Evolutionary conservation across 2,113 vertebrate species (phyloP), one percentile per base, ranked within the genome.

Genomic region (Progne subis): DNA sequence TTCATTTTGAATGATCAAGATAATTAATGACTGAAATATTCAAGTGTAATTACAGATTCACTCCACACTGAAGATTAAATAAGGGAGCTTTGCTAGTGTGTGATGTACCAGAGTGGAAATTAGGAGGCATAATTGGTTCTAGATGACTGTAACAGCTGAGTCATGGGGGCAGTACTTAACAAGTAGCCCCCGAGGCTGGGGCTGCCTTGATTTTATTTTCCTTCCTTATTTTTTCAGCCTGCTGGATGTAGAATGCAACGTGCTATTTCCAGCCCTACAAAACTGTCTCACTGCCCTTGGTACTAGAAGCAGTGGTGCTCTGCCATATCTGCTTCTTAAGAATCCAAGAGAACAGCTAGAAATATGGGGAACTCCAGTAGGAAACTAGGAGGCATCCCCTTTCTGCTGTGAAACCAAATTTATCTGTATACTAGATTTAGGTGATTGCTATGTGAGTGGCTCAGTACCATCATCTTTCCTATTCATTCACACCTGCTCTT

Each of bases 21-120:
- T 68, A 86, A 95, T 82, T 74, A 81, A 82, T 60, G 26, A 34
- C 52, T 39, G 24, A 68, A 77, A 74, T 56, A 86, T 43, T 89
- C 8, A 43, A 63, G n/a, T 11, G 4, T 68, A 23, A 20, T 68
- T 92, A 24, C 0, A 1, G 18, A 67, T 61, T 32, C 31, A n/a
- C 17, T 59, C 7, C 29, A 49, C 31, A 65, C 9, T 24, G 50
- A 74, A 75, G 43, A 71, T 29, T n/a, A 84, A 86, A 56, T 39
- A n/a, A 72, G 37, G 57, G 91, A 55, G 3, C 0, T 3, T 56
- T 72, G n/a, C 25, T 31, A 12, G 15, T 26, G 19, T 34, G 2
- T 67, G 18, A 32, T 4, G 1, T 53, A 55, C 11, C 14, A 47
- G 14, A 88, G 21, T 3, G 49, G 50, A 86, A 41, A 43, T 11